Percentiles rank a stretch among this genome's conserved stretches.
Conservation (phyloP, 2,888 invertebrate species). For the Scaptomyza parva region DNA sequence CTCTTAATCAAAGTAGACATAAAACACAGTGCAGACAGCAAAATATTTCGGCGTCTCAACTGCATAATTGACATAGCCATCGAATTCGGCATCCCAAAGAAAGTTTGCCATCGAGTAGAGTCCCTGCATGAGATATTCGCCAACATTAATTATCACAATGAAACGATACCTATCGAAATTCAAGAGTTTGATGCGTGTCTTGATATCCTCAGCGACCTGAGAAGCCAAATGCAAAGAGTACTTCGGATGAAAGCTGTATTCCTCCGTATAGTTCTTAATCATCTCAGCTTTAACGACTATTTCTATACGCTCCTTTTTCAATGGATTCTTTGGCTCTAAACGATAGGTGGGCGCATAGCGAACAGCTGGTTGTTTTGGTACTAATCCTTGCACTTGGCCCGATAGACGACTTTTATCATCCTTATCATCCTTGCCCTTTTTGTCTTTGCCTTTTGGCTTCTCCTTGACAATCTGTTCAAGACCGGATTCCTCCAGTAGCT, state of each 20-base stretch:
- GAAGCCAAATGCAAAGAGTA: conserved; percentile 76
- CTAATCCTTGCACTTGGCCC: neutral
- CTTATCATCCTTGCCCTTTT: conserved; percentile 30
- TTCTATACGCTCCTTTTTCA: conserved; percentile 82
- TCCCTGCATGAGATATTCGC: conserved; percentile 83
- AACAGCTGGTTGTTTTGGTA: conserved; percentile 36
- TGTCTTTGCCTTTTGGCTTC: conserved; percentile 34
- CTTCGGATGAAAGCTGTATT: conserved; percentile 80
- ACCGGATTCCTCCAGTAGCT: conserved; percentile 17
- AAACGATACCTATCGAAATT: conserved; percentile 84
- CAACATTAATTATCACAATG: conserved; percentile 82
- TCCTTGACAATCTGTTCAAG: conserved; percentile 39
- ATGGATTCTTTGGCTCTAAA: conserved; percentile 81
- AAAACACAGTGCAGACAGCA: conserved; percentile 82
- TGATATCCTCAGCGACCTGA: conserved; percentile 83
- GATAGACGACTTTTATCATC: conserved; percentile 30
- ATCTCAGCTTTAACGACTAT: conserved; percentile 81
- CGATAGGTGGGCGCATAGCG: conserved; percentile 84
- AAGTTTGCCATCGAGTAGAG: conserved; percentile 80
- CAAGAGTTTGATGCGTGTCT: conserved; percentile 77
- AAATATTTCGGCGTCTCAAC: conserved; percentile 82
- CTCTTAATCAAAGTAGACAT: conserved; percentile 82
- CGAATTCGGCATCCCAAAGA: conserved; percentile 83
- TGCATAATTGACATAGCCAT: conserved; percentile 81
- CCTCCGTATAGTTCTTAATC: conserved; percentile 71